Evolutionary conservation across 2,888 invertebrate species (phyloP).

Genomic region (Drosophila imparisetae): DNA sequence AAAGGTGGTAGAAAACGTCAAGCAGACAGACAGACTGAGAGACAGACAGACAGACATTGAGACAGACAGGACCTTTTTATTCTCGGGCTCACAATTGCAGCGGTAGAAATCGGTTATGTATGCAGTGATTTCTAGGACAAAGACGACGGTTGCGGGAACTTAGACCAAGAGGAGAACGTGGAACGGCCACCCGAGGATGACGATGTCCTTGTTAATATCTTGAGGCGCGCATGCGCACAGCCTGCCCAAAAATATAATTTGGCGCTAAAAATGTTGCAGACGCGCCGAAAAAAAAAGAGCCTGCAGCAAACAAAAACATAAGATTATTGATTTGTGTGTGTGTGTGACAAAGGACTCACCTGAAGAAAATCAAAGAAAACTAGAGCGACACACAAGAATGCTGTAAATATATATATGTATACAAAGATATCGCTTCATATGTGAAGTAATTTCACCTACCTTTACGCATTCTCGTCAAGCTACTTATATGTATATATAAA

Average conservation of each 20-base stretch:
- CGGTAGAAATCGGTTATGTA: conserved; percentile 67
- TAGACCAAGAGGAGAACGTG: conserved; percentile 24
- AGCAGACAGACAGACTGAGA: conserved; percentile 37
- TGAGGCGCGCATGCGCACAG: conserved; percentile 77
- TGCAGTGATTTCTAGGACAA: conserved; percentile 64
- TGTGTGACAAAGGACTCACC: conserved; percentile 30
- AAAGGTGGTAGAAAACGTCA: conserved; percentile 75
- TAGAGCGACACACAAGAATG: not conserved
- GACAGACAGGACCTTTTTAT: conserved; percentile 44
- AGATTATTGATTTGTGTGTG: conserved; percentile 29
- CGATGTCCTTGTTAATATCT: conserved; percentile 57
- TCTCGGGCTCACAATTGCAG: conserved; percentile 62
- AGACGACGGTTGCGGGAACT: conserved; percentile 32
- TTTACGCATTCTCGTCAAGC: not conserved
- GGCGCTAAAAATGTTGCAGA: conserved; percentile 67
- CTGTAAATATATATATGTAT: conserved; percentile 2
- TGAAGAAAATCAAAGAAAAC: conserved; percentile 22
- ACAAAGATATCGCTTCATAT: not conserved
- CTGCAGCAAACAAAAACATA: conserved; percentile 23
- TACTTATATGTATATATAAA: conserved; percentile 3
- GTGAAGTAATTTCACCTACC: not conserved
- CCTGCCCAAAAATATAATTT: conserved; percentile 66
- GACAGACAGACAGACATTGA: conserved; percentile 11
- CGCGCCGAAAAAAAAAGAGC: conserved; percentile 65
- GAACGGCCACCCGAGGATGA: not conserved